These are phyloP conservation scores for Triplophysa tibetana DNA, from an alignment of 2,113 vertebrate genomes.

Conservation along the genomic window DNA sequence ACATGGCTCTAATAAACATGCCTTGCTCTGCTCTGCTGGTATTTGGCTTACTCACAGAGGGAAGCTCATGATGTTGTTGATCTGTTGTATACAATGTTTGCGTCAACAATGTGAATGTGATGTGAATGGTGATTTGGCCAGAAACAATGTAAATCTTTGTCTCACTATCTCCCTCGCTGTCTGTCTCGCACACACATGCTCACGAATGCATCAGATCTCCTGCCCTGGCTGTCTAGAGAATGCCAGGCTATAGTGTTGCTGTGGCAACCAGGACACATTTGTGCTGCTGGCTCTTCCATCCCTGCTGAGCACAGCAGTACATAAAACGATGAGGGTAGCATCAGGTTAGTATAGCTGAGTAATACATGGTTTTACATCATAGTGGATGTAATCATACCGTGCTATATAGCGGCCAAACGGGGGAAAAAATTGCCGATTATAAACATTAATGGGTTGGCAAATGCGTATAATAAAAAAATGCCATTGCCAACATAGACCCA, in stretches of 20 bases:
- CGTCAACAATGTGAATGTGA: slow-evolving; percentile 20
- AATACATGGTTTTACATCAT: too few species aligned
- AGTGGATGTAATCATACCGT: too few species aligned
- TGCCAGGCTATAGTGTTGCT: slow-evolving; percentile 59
- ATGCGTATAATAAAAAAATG: too few species aligned
- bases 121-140: slow-evolving; percentile 8
- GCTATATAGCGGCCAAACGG: too few species aligned
- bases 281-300: slow-evolving; percentile 41
- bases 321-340: slow-evolving; percentile 18
- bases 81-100: not conserved
- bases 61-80: not conserved
- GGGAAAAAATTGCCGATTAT: too few species aligned
- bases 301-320: slow-evolving; percentile 52
- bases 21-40: slow-evolving; percentile 3
- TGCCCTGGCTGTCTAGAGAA: slow-evolving; percentile 44
- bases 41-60: not conserved
- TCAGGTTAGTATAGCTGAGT: not conserved
- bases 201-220: slow-evolving; percentile 23
- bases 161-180: not conserved
- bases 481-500: too few species aligned
- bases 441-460: too few species aligned
- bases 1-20: slow-evolving; percentile 25
- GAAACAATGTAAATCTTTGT: slow-evolving; percentile 33
- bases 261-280: slow-evolving; percentile 50
- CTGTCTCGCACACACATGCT: not conserved